A percentile compares a stretch with the other conserved stretches of the same genome.
These are phyloP conservation scores for Doris montereyensis DNA, from an alignment of 2,888 invertebrate genomes.

Conservation along the genomic window DNA sequence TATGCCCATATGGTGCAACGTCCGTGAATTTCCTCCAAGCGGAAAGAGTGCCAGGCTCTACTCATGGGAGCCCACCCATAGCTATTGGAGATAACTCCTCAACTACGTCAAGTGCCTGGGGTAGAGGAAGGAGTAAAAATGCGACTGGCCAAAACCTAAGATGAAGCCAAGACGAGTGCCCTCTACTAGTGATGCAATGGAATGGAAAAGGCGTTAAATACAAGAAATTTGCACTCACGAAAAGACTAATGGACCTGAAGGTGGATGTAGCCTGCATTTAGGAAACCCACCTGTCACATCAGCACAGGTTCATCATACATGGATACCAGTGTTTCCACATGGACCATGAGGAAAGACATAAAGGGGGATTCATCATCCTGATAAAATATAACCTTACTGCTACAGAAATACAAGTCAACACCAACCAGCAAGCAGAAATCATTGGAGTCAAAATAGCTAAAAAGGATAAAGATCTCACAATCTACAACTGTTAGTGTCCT, in stretches of 20 bases:
- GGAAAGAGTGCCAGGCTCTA: no score
- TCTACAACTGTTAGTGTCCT: not conserved
- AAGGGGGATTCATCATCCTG: conserved; percentile 3
- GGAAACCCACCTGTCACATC: conserved; percentile 5
- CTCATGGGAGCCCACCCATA: no score
- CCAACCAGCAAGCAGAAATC: not conserved
- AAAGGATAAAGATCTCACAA: not conserved
- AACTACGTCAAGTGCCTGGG: no score
- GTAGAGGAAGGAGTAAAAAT: no score
- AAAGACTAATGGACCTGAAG: not conserved
- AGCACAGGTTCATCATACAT: not conserved
- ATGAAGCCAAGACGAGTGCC: not conserved
- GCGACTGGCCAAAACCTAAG: no score
- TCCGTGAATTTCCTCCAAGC: no score
- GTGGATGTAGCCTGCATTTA: conserved; percentile 12
- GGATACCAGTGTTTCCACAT: conserved; percentile 3
- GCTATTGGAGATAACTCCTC: no score
- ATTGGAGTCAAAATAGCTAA: not conserved
- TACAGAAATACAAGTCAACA: not conserved
- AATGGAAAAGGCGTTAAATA: conserved; percentile 15
- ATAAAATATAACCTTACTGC: not conserved
- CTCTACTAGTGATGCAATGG: conserved; percentile 9
- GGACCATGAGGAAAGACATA: not conserved
- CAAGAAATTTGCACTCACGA: conserved; percentile 7
- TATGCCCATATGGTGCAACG: no score